These are phyloP conservation scores for Gasterosteus nipponicus DNA, from an alignment of 2,113 vertebrate species.

Conservation along the genomic window DNA sequence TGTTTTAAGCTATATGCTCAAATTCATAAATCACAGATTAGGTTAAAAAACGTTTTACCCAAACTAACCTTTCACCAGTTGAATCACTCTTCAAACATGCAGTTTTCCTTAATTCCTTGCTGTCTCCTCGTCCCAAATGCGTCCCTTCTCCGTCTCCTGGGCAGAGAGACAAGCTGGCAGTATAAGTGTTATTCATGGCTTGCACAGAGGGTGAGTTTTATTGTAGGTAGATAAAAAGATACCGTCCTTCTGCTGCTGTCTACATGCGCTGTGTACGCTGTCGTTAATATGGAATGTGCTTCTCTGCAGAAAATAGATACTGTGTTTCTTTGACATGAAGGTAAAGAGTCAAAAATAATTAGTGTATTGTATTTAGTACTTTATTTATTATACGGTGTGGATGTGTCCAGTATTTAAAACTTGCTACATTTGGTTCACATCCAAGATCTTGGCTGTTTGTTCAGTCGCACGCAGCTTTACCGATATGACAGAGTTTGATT, in stretches of 20 bases:
- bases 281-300: conserved; percentile 69
- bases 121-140: conserved; percentile 30
- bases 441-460: background rate
- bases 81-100: conserved; percentile 10
- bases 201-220: conserved; percentile 77
- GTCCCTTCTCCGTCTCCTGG: conserved; percentile 32
- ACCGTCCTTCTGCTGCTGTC: conserved; percentile 75
- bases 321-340: conserved; percentile 40
- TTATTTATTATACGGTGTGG: conserved; percentile 20
- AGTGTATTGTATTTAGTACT: conserved; percentile 36
- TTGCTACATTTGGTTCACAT: background rate
- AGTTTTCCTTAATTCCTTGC: conserved; percentile 63
- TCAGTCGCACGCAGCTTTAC: background rate
- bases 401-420: background rate
- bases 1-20: background rate
- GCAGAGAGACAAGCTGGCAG: conserved; percentile 56
- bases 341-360: conserved; percentile 52
- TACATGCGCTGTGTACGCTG: conserved; percentile 70
- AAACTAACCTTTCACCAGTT: background rate
- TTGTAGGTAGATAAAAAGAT: conserved; percentile 76
- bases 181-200: conserved; percentile 74
- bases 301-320: conserved; percentile 63
- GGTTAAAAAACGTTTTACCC: background rate
- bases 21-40: background rate
- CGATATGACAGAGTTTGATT: background rate